phyloP scores from a whole-genome alignment of 1,140 invertebrate species.

The Aphelenchoides fujianensis region DNA sequence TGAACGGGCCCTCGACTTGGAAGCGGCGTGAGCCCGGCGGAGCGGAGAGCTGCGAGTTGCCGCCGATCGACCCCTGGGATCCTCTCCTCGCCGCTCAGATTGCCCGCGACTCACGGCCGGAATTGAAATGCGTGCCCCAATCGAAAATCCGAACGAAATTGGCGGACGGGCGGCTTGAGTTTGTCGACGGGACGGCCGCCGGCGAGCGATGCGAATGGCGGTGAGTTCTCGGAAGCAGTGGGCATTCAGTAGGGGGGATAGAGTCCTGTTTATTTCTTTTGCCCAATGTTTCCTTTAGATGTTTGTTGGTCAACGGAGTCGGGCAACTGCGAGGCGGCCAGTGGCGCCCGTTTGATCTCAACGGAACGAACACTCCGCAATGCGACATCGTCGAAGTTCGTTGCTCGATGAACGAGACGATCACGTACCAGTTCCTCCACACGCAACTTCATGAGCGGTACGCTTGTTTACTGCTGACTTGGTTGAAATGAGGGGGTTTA shows the following conservation, averaged over 20 bases:
- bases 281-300: too few relatives aligned
- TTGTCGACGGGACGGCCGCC: neutral
- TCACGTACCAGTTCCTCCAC: constrained; percentile 8
- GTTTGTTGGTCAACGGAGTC: too few relatives aligned
- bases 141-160: neutral
- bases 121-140: neutral
- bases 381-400: constrained; percentile 14
- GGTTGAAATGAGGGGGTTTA: too few relatives aligned
- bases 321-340: too few relatives aligned
- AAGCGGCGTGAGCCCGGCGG: too few relatives aligned
- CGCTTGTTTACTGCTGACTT: too few relatives aligned
- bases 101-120: neutral
- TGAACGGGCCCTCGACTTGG: too few relatives aligned
- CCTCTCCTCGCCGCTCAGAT: neutral
- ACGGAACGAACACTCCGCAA: too few relatives aligned
- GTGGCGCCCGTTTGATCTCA: too few relatives aligned
- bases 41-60: neutral
- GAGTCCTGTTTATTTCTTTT: too few relatives aligned
- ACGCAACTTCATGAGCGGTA: constrained; percentile 5
- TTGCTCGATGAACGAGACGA: neutral
- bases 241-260: too few relatives aligned
- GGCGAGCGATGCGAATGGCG: constrained; percentile 5
- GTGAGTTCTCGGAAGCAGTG: neutral
- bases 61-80: neutral
- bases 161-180: neutral